phyloP scores from a whole-genome alignment of 2,113 vertebrate species.

The Mionectes macconnelli region DNA sequence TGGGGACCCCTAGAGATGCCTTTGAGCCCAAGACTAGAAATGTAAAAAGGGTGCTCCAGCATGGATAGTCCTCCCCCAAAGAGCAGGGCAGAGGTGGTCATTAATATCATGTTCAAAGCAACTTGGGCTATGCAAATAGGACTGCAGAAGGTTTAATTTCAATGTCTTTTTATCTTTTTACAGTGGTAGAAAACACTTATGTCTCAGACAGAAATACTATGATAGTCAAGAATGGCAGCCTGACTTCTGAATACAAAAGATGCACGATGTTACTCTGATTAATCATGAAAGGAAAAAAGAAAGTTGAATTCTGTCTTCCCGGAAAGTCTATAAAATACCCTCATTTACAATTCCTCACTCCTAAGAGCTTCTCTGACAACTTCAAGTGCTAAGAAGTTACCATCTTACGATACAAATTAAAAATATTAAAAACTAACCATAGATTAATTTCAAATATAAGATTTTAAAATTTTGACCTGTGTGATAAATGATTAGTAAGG shows the following conservation, averaged over 20 bases:
- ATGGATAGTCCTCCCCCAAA: neutral
- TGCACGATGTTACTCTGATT: neutral
- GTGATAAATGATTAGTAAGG: neutral
- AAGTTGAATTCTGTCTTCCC: neutral
- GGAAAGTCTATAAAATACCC: neutral
- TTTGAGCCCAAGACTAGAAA: neutral
- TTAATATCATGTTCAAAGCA: neutral
- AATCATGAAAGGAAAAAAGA: neutral
- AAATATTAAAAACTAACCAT: neutral
- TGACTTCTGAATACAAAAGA: neutral
- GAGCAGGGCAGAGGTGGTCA: neutral
- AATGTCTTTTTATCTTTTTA: neutral
- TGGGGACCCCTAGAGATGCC: neutral
- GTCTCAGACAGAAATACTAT: neutral
- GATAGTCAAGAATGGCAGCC: neutral
- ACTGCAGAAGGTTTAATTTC: neutral
- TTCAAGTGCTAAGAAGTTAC: neutral
- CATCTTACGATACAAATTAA: neutral
- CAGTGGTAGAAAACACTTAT: neutral
- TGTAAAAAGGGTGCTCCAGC: neutral
- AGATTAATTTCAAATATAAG: neutral
- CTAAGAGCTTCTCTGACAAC: neutral
- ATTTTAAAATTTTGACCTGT: neutral
- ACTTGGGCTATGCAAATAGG: neutral
- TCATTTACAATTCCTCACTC: neutral